Conservation (phyloP, 2,797 vertebrate genomes). For the Uromys caudimaculatus region DNA sequence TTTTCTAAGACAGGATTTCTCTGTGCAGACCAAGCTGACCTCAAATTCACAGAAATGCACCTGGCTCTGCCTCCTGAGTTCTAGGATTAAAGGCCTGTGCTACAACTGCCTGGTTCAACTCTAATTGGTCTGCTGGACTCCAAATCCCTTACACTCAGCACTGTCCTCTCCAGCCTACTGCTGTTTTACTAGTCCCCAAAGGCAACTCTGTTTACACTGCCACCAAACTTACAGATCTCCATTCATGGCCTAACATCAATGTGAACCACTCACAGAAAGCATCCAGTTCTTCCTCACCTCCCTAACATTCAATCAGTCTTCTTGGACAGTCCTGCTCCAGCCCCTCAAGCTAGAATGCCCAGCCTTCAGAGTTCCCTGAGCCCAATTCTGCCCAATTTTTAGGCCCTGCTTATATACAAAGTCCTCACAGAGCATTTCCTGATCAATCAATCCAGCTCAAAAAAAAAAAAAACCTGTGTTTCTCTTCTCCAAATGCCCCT, state of each 20-base stretch:
- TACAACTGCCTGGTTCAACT: neutral
- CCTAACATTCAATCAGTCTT: neutral
- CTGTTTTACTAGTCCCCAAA: neutral
- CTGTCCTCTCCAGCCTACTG: neutral
- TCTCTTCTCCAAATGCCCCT: neutral
- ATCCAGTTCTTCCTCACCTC: neutral
- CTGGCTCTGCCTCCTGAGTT: neutral
- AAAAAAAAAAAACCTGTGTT: no score
- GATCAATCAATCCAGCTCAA: neutral
- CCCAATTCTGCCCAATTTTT: neutral
- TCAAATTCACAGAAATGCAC: neutral
- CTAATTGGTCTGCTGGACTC: neutral
- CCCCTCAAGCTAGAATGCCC: neutral
- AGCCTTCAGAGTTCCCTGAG: neutral
- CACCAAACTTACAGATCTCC: conserved; percentile 6
- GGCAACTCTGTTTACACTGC: neutral
- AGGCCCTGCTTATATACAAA: conserved; percentile 14
- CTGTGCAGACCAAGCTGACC: neutral
- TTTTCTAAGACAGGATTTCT: neutral
- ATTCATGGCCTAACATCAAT: neutral
- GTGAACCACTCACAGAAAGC: neutral
- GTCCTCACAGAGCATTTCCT: neutral
- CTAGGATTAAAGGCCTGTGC: neutral
- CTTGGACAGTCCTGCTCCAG: neutral
- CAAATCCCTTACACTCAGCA: neutral